A percentile compares a stretch with the other conserved stretches of the same genome.
These are phyloP conservation scores for Onchidella celtica DNA, from an alignment of 2,888 invertebrate species.

Conservation along the genomic window DNA sequence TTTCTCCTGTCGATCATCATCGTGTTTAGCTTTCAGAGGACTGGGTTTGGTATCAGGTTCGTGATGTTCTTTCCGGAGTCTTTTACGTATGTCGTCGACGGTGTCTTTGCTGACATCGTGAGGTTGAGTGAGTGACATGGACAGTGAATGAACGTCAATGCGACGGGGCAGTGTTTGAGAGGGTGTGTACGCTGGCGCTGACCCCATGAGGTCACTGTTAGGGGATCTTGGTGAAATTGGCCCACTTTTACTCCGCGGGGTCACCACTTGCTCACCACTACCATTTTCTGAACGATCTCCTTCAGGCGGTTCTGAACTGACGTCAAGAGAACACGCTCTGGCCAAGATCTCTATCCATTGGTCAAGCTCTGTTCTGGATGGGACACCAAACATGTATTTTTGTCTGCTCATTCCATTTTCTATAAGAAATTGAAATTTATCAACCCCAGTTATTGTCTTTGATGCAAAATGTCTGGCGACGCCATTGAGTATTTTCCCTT, in stretches of 20 bases:
- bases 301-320: not conserved
- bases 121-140: conserved; percentile 2
- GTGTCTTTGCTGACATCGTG: conserved; percentile 53
- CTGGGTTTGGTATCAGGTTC: conserved; percentile 7
- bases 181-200: not conserved
- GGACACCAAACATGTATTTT: conserved; percentile 66
- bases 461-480: conserved; percentile 39
- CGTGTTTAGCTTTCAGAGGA: conserved; percentile 43
- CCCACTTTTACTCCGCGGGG: not conserved
- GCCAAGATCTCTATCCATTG: conserved; percentile 62
- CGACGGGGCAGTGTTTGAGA: conserved; percentile 15
- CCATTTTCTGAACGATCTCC: not conserved
- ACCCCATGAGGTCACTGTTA: too few species aligned
- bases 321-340: conserved; percentile 59
- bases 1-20: not conserved
- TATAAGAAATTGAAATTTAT: conserved; percentile 68
- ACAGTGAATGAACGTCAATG: conserved; percentile 22
- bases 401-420: conserved; percentile 61
- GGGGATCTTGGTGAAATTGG: too few species aligned
- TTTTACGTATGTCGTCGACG: conserved; percentile 61
- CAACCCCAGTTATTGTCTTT: conserved; percentile 65
- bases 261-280: not conserved
- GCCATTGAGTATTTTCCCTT: conserved; percentile 42
- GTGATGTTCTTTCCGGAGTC: conserved; percentile 43
- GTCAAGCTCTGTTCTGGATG: conserved; percentile 59